phyloP scores from a whole-genome alignment of 2,113 vertebrate species.

The Oriolus oriolus region DNA sequence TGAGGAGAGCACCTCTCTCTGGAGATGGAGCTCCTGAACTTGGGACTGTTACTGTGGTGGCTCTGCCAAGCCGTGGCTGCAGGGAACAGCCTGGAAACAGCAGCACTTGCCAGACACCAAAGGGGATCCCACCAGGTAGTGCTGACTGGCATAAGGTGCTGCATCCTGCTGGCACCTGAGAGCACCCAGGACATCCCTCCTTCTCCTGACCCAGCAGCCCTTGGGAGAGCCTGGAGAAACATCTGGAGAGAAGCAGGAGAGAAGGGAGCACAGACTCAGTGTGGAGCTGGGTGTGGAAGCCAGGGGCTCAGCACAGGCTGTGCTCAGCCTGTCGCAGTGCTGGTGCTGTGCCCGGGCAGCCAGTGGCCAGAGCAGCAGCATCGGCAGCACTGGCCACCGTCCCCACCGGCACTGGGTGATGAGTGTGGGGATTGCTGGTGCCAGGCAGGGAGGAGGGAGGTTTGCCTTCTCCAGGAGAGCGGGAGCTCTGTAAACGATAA shows the following conservation, averaged over 20 bases:
- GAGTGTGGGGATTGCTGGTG: rapidly evolving
- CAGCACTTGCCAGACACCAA: rapidly evolving
- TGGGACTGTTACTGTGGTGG: neutral
- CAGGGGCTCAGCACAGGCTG: neutral
- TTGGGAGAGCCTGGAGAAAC: neutral
- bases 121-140: neutral
- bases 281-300: rapidly evolving
- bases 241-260: neutral
- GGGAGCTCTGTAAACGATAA: neutral
- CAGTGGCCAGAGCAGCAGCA: rapidly evolving
- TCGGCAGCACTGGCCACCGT: rapidly evolving
- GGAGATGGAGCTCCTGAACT: neutral
- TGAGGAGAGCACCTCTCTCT: neutral
- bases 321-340: neutral
- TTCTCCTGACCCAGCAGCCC: neutral
- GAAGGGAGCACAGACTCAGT: rapidly evolving
- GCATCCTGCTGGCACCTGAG: neutral
- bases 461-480: neutral
- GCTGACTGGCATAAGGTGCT: rapidly evolving
- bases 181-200: neutral
- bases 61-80: neutral
- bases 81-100: neutral
- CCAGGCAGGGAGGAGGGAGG: neutral
- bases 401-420: rapidly evolving
- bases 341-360: neutral